Base-by-base conservation (phyloP, 1,140 invertebrate genomes). In the Drosophila baimaii region DNA sequence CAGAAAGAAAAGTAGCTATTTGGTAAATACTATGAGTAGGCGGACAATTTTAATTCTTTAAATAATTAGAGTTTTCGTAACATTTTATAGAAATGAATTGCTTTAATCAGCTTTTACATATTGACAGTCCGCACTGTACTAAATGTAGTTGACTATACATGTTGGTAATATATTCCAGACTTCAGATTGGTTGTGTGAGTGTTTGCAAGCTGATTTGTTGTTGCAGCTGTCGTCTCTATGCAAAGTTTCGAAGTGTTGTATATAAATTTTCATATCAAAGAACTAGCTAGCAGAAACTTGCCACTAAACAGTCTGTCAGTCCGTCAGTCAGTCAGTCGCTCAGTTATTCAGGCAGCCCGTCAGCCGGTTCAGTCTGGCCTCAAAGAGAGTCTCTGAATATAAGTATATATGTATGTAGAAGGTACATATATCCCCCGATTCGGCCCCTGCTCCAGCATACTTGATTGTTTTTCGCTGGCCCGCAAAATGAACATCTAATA, bases 191-290 rank as follows among this genome's bases (percentile, higher is more conserved):
- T 17, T 68, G n/a, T 43, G 39, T 27, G 23, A 52, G 25, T 52
- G 23, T 51, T 31, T 43, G 23, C 21, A 17, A 21, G 37, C 31
- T 21, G 15, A 29, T 33, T 72, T 49, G 47, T 43, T 70, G 25
- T 63, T 77, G 79, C 56, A 59, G 52, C 56, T 77, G 72, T 77
- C 65, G 65, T 54, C 72, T 39, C 72, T 65, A 46, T 54, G 58
- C 37, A 59, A 59, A 73, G 25, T 37, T 41, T 27, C 51, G 37
- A 55, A 57, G 63, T 37, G 25, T 68, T 47, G 6, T 39, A 54
- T 54, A 49, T 68, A 43, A 15, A 82, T 78, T 79, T 81, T 65
- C 29, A 46, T 75, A 69, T 70, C 37, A 59, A 39, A 75, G 37
- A 63, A 51, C 77, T 62, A 62, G 49, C 51, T 44, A 64, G 57